These are phyloP conservation scores for Cyclargus thomasi DNA, from an alignment of 1,140 invertebrate genomes.

Conservation along the genomic window DNA sequence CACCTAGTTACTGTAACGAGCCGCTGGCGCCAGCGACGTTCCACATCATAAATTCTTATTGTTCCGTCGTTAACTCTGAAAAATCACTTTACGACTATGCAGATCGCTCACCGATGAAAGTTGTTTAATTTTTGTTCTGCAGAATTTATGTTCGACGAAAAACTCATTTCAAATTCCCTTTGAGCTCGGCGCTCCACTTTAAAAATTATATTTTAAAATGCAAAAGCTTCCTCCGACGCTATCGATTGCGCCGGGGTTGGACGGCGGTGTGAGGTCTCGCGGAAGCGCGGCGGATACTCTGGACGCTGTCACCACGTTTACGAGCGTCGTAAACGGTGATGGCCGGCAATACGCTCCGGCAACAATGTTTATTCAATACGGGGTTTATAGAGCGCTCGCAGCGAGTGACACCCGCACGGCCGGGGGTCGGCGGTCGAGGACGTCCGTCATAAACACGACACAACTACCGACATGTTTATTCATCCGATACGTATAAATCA, in stretches of 20 bases:
- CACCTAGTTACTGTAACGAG: not conserved
- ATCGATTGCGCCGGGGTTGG: not conserved
- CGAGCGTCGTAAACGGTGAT: not conserved
- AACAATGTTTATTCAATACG: not conserved
- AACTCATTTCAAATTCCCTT: not conserved
- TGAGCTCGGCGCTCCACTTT: not conserved
- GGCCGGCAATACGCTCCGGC: not conserved
- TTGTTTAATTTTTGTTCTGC: constrained; percentile 12
- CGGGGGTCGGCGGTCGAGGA: not conserved
- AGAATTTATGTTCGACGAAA: constrained; percentile 9
- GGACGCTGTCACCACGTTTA: not conserved
- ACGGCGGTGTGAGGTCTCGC: not conserved
- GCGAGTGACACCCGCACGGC: not conserved
- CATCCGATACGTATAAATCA: not conserved
- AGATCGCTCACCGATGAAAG: not conserved
- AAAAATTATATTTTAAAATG: constrained; percentile 4
- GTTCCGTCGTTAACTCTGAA: not conserved
- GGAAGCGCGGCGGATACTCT: not conserved
- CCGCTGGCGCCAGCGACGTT: not conserved
- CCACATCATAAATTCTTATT: constrained; percentile 10
- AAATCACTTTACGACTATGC: constrained; percentile 8
- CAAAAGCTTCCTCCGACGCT: not conserved
- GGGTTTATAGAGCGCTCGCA: not conserved
- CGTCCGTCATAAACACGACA: too few relatives aligned
- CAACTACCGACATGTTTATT: not conserved